A percentile compares a stretch with the other conserved stretches of the same genome.
phyloP scores from a whole-genome alignment of 2,113 vertebrate genomes.

The Excalfactoria chinensis region DNA sequence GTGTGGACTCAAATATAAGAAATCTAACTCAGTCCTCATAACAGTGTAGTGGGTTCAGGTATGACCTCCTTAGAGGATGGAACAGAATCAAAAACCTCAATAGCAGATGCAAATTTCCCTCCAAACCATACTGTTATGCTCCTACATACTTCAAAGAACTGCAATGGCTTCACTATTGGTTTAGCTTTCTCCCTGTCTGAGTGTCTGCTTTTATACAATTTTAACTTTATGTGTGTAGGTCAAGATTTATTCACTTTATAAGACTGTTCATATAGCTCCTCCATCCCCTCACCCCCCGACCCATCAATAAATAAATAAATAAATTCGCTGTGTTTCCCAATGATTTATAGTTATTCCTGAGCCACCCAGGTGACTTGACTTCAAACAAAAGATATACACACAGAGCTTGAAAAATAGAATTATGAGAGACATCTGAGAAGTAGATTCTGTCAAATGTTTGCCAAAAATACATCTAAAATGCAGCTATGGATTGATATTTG shows the following conservation, averaged over 20 bases:
- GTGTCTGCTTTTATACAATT: background rate
- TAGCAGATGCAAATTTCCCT: background rate
- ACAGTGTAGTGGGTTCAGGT: no score
- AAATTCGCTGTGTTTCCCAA: background rate
- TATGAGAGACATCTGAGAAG: constrained; percentile 29
- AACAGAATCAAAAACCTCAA: background rate
- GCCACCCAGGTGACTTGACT: constrained; percentile 1
- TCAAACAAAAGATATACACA: constrained; percentile 8
- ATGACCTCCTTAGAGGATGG: background rate
- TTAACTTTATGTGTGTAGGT: background rate
- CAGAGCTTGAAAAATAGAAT: constrained; percentile 7
- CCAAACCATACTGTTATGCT: background rate
- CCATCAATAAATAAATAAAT: no score
- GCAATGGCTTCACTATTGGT: fast-evolving
- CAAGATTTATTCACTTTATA: background rate
- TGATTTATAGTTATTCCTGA: background rate
- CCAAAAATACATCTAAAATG: constrained; percentile 39
- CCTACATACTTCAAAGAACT: no score
- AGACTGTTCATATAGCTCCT: background rate
- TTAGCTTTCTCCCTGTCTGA: background rate
- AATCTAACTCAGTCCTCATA: background rate
- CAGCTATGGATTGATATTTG: background rate
- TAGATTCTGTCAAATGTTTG: constrained; percentile 1
- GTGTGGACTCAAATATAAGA: background rate
- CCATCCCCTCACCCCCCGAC: no score